Conservation (phyloP, 1,140 invertebrate genomes). For the Orius insidiosus region DNA sequence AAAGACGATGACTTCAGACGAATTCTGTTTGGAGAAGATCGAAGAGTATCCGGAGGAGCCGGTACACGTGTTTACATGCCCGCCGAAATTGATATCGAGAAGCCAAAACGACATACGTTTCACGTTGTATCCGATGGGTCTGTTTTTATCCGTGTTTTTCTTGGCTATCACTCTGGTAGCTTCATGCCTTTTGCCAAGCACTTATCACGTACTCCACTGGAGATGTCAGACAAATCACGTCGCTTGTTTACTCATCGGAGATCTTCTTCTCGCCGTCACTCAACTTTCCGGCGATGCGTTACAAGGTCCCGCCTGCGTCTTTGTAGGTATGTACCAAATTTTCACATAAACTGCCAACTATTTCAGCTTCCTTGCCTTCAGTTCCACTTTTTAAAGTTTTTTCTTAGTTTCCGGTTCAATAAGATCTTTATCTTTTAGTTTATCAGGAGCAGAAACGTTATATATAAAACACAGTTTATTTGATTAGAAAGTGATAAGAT, state of each 20-base stretch:
- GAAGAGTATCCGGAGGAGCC: slow-evolving; percentile 28
- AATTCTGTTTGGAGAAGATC: slow-evolving; percentile 43
- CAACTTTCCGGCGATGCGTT: slow-evolving; percentile 42
- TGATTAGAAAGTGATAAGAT: too few relatives aligned
- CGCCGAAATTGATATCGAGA: slow-evolving; percentile 22
- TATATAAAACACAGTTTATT: too few relatives aligned
- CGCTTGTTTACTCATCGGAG: slow-evolving; percentile 55
- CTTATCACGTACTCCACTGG: slow-evolving; percentile 69
- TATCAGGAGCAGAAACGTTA: too few relatives aligned
- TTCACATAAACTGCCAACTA: too few relatives aligned
- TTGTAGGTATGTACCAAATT: slow-evolving; percentile 42
- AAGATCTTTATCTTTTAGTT: too few relatives aligned
- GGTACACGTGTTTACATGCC: slow-evolving; percentile 42
- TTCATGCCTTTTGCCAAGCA: slow-evolving; percentile 53
- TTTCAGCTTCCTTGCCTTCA: too few relatives aligned
- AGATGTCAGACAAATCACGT: slow-evolving; percentile 69
- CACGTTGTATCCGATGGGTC: slow-evolving; percentile 50
- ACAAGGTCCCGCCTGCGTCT: slow-evolving; percentile 36
- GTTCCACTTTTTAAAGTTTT: too few relatives aligned
- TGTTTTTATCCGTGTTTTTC: slow-evolving; percentile 59
- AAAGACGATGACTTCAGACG: slow-evolving; percentile 27
- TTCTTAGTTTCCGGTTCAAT: too few relatives aligned
- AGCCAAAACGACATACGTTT: slow-evolving; percentile 40
- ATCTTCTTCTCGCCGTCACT: slow-evolving; percentile 53
- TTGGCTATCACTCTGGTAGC: slow-evolving; percentile 55